Base-by-base conservation (phyloP, 1,140 invertebrate genomes). In the Halesus radiatus region DNA sequence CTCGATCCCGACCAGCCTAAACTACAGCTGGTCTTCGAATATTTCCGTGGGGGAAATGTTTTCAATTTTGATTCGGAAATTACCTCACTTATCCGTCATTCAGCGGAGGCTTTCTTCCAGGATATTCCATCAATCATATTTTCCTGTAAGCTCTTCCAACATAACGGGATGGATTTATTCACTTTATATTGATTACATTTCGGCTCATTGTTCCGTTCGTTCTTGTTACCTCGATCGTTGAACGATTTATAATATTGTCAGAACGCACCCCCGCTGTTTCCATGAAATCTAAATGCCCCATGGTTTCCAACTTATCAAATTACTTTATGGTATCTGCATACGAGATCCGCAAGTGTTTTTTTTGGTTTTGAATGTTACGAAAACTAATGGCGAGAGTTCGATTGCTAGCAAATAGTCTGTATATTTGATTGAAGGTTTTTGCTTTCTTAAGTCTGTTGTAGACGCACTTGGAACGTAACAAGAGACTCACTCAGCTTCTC, bases 71-170 rank as follows among this genome's bases (percentile, higher is more conserved):
- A 60, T 7, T 60, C 15, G 58, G 58, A 60, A 60, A 60, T 60
- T 23, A 60, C 58, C 58, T 60, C 58, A 20, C 20, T 23, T 23
- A 23, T 23, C 58, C 20, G 23, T 60, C 8, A 23, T 60, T 23
- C 58, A 23, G 58, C 64, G 64, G 32, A 32, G 20, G 29, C n/a
- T 29, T 29, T 29, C 15, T 16, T 29, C 6, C 64, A n/a, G 64
- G 32, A 68, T 68, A 68, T 68, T 37, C 54, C 68, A 72, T 72
- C 53, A 72, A 72, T 72, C 45, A 72, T 52, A 16, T 68, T 68
- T 68, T 68, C 45, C 45, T 18, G n/a, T 37, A 45, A 6, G 58
- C 20, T 37, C 45, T 52, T 23, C 3, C 8, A 72, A 53, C 23
- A 26, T 72, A 72, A 20, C 18, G 45, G 16, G 18, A 18, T 16